Evolutionary conservation across 2,888 invertebrate species (phyloP).

Genomic region (Cataglyphis cursor): DNA sequence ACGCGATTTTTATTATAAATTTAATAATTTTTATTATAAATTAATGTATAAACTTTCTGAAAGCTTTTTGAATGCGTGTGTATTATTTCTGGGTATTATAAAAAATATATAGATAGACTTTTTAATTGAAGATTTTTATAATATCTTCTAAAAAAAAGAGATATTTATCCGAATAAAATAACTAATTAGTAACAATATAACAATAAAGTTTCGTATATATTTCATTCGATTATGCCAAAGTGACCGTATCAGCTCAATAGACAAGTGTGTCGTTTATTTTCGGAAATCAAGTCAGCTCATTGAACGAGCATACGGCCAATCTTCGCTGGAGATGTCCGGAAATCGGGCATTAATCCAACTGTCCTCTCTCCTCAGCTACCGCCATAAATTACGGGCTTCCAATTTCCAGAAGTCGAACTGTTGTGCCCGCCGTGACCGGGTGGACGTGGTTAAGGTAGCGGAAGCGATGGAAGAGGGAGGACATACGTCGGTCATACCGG

Average conservation of each 20-base stretch:
- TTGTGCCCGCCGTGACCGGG: slow-evolving; percentile 48
- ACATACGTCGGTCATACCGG: slow-evolving; percentile 74
- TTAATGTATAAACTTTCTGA: neutral
- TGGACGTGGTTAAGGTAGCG: slow-evolving; percentile 37
- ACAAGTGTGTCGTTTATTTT: slow-evolving; percentile 11
- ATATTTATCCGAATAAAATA: neutral
- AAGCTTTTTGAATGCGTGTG: neutral
- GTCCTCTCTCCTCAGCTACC: slow-evolving; percentile 67
- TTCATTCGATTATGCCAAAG: neutral
- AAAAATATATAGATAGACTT: neutral
- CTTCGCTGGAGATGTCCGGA: slow-evolving; percentile 6
- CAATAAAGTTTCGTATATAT: neutral
- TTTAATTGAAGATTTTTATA: neutral
- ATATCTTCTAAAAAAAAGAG: neutral
- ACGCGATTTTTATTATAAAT: neutral
- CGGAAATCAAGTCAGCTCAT: slow-evolving; percentile 12
- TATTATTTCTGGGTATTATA: neutral
- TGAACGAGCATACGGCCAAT: neutral
- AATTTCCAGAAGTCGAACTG: slow-evolving; percentile 79
- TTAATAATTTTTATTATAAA: neutral
- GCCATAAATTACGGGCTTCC: slow-evolving; percentile 83
- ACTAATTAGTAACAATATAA: neutral
- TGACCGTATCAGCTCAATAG: neutral
- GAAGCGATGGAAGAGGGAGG: slow-evolving; percentile 34
- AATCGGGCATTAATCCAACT: slow-evolving; percentile 75